Evolutionary conservation across 2,113 vertebrate species (phyloP).

Genomic region (Diadophis punctatus): DNA sequence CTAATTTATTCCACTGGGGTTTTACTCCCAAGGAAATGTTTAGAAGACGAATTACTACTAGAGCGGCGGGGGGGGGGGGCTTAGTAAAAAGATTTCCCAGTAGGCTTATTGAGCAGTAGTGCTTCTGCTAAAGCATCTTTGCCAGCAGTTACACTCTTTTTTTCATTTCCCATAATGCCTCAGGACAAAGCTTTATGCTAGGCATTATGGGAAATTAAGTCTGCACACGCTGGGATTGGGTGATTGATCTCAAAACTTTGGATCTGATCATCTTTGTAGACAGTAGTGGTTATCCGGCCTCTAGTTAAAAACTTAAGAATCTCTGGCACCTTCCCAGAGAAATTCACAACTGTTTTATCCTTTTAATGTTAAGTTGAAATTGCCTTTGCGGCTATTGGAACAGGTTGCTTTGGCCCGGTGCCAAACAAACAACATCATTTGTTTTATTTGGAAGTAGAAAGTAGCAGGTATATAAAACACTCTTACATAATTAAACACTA

Average conservation of each 20-base stretch:
- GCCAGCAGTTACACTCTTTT: background rate
- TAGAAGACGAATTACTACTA: background rate
- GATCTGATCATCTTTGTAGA: background rate
- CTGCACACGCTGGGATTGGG: background rate
- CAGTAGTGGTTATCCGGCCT: background rate
- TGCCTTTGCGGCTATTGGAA: background rate
- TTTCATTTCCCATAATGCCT: background rate
- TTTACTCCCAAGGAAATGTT: background rate
- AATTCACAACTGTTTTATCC: background rate
- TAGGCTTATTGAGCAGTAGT: background rate
- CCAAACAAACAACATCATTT: background rate
- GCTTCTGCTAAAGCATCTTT: background rate
- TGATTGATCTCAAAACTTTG: background rate
- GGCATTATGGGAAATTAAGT: background rate
- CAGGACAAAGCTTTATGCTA: background rate
- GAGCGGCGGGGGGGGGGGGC: rapidly evolving
- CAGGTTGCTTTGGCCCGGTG: background rate
- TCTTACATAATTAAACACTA: background rate
- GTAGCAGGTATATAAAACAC: background rate
- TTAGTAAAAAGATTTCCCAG: background rate
- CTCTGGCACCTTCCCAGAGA: background rate
- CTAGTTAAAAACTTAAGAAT: background rate
- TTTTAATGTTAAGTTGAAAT: background rate
- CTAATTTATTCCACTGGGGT: background rate
- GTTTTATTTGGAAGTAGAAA: background rate